Percentiles rank a stretch among this genome's conserved stretches.
Evolutionary conservation across 1,140 invertebrate species (phyloP).

Genomic region (Zaprionus taronus): DNA sequence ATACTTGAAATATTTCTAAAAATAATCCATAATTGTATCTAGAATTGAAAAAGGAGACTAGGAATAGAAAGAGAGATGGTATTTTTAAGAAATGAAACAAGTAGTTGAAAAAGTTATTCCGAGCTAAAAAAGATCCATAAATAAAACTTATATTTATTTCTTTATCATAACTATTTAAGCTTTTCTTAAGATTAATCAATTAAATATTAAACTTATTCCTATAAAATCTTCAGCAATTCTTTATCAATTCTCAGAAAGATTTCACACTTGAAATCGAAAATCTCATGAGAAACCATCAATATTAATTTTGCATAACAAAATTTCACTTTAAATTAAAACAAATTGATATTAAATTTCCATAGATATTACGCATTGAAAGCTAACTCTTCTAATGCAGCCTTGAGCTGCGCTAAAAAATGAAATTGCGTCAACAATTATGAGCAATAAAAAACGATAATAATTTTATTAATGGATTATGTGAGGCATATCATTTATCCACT

Average conservation of each 20-base stretch:
- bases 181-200: too few relatives aligned
- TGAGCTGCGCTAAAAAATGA: constrained; percentile 1
- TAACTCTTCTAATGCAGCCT: background rate
- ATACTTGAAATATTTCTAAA: background rate
- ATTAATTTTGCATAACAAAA: background rate
- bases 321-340: constrained; percentile 54
- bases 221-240: too few relatives aligned
- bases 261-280: background rate
- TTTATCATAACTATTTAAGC: too few relatives aligned
- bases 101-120: too few relatives aligned
- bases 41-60: background rate
- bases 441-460: constrained; percentile 67
- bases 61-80: too few relatives aligned
- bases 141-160: too few relatives aligned
- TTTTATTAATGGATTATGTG: constrained; percentile 79
- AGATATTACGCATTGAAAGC: background rate
- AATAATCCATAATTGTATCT: background rate
- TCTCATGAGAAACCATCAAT: background rate
- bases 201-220: too few relatives aligned
- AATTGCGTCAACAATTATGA: constrained; percentile 53
- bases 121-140: too few relatives aligned
- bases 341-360: constrained; percentile 50
- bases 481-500: constrained; percentile 56
- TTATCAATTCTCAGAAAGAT: background rate
- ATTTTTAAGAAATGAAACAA: too few relatives aligned